Conservation (phyloP, 2,113 vertebrate genomes). For the Origma solitaria region DNA sequence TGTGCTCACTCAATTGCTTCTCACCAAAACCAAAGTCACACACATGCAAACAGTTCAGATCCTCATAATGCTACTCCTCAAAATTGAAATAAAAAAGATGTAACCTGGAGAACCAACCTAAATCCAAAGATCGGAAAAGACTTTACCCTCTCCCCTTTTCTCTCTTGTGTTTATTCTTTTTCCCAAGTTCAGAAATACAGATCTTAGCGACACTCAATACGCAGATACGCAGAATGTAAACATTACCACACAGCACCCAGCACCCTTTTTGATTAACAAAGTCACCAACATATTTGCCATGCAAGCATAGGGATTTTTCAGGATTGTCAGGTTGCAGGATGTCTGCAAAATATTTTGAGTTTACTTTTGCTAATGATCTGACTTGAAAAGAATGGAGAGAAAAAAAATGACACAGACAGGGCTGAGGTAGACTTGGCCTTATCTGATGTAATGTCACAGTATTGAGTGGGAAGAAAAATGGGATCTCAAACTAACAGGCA, state of each 20-base stretch:
- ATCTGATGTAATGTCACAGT: not conserved
- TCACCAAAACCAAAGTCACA: not conserved
- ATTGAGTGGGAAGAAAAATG: not conserved
- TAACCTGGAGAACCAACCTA: not conserved
- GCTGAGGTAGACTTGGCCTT: constrained; percentile 51
- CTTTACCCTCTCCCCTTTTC: not conserved
- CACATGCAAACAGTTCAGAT: not conserved
- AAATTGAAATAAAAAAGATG: not conserved
- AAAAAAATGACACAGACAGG: not conserved
- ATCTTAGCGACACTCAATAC: not conserved
- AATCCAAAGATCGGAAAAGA: not conserved
- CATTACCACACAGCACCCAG: not conserved
- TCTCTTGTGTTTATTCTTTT: not conserved
- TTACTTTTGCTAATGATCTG: not conserved
- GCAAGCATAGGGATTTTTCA: not conserved
- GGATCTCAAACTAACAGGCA: not conserved
- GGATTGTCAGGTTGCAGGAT: not conserved
- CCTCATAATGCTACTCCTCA: not conserved
- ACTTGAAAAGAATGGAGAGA: not conserved
- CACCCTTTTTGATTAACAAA: not conserved
- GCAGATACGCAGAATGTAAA: not conserved
- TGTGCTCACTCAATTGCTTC: not conserved
- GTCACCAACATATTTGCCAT: not conserved
- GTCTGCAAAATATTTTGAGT: not conserved
- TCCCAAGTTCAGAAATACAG: not conserved